Evolutionary conservation across 2,888 invertebrate species (phyloP).

Genomic region (Onchidella celtica): DNA sequence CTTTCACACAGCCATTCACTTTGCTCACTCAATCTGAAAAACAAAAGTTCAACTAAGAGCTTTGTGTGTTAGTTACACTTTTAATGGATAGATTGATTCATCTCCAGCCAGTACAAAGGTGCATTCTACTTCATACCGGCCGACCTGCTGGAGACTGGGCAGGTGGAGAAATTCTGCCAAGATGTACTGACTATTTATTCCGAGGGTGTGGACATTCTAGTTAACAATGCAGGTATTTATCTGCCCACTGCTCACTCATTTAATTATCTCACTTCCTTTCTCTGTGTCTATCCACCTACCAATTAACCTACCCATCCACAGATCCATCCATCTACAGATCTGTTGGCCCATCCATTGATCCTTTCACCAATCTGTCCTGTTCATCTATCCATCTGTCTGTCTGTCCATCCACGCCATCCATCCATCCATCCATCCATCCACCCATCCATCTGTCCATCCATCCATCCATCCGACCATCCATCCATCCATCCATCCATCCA

Average conservation of each 20-base stretch:
- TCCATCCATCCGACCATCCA: no score
- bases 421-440: no score
- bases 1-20: no score
- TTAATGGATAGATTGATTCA: no score
- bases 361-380: neutral
- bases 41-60: no score
- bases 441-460: no score
- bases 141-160: conserved; percentile 55
- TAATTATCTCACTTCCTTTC: neutral
- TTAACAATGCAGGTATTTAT: conserved; percentile 75
- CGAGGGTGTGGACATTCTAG: conserved; percentile 68
- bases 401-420: neutral
- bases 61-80: no score
- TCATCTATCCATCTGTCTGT: neutral
- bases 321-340: neutral
- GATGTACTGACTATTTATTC: conserved; percentile 51
- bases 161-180: conserved; percentile 51
- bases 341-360: neutral
- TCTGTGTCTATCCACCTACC: neutral
- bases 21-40: no score
- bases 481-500: no score
- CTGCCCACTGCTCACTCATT: neutral
- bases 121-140: conserved; percentile 38
- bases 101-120: conserved; percentile 17
- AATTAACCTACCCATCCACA: neutral